A percentile compares a stretch with the other conserved stretches of the same genome.
These are phyloP conservation scores for Rhabdomys pumilio DNA, from an alignment of 2,797 vertebrate species.

Conservation along the genomic window DNA sequence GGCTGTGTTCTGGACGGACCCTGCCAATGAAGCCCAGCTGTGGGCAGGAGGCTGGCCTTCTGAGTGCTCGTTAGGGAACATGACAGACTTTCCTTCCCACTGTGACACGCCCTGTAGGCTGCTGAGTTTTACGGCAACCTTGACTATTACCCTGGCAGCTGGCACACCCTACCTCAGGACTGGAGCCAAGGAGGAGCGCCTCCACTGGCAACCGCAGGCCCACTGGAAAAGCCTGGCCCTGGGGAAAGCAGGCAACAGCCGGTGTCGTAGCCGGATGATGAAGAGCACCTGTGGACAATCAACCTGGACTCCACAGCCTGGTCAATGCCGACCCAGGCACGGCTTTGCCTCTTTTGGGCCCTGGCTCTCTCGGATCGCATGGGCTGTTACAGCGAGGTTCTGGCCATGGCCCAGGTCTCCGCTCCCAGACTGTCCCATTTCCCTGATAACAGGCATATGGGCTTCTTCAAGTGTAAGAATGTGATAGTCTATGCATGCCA, in stretches of 20 bases:
- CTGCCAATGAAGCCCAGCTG: neutral
- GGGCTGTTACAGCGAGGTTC: neutral
- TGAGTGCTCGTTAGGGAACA: fast-evolving
- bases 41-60: conserved; percentile 24
- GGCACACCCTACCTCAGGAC: neutral
- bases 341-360: neutral
- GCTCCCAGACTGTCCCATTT: neutral
- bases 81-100: neutral
- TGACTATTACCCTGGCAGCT: conserved; percentile 42
- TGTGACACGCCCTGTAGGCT: neutral
- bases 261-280: neutral
- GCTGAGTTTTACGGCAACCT: neutral
- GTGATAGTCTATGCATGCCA: too few species aligned
- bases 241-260: neutral
- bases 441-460: neutral
- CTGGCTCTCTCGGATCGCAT: neutral
- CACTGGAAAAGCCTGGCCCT: neutral
- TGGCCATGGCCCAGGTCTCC: neutral
- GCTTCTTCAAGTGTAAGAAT: neutral
- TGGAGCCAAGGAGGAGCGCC: neutral
- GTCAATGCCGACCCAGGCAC: fast-evolving
- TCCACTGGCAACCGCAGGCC: neutral
- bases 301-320: neutral
- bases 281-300: neutral
- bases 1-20: neutral